Evolutionary conservation across 2,888 invertebrate genomes (phyloP), one percentile per base, ranked within the genome.

Genomic region (Orchesellides sinensis): DNA sequence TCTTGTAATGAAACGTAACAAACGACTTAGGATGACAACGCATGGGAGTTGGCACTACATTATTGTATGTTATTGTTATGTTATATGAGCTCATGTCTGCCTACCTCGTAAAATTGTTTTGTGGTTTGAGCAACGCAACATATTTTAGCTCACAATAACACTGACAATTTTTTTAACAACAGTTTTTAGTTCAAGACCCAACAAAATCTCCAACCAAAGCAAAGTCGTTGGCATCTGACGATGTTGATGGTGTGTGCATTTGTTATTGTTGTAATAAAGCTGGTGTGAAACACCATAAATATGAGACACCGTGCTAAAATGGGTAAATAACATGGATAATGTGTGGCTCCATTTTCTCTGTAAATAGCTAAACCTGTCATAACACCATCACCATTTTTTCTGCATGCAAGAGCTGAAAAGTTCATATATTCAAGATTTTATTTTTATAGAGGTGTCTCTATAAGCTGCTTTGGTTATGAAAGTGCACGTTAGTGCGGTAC

Each of bases 281-380:
- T 54, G 54, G 32, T 59, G 59, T 59, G 59, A 59, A 27, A 29
- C 17, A 17, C n/a, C 59, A 59, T 59, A 59, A 59, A 59, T 59
- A 59, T 52, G 52, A 17, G 52, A 52, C 32, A 59, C 32, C 1
- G 5, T 32, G 59, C 59, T 59, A 32, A 35, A 75, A 54, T 52
- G 23, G n/a, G 35, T 35, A 29, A 65, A 35, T 35, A 61, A 75
- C 75, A 66, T 54, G 75, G 66, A 75, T 66, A 54, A 54, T 75
- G 75, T 75, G 75, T 65, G 66, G 74, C 54, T 54, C 54, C 25
- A 75, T 75, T 75, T 54, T 75, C 66, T 23, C 54, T 63, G 32
- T 54, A 52, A 32, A 65, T 29, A 35, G 23, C 40, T 45, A 65
- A 45, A 40, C 65, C 45, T 65, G 65, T 65, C 65, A 65, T 45